Evolutionary conservation across 2,113 vertebrate genomes (phyloP).

Genomic region (Scolopax mira): DNA sequence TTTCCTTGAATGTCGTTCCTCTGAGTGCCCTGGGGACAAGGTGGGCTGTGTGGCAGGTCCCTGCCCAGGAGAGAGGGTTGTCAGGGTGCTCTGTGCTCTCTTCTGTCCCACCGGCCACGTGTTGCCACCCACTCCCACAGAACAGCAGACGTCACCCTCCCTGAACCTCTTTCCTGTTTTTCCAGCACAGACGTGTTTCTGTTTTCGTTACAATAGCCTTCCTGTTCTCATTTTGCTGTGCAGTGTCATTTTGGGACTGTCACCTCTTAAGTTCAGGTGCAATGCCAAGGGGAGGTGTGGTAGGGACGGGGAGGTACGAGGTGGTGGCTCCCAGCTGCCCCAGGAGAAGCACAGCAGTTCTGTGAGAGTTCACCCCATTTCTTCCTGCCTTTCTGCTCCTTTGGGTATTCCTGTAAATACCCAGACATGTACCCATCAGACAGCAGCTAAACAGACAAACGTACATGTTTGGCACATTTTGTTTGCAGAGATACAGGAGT

Average conservation of each 20-base stretch:
- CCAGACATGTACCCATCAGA: neutral
- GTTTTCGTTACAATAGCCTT: neutral
- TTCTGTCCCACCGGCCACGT: neutral
- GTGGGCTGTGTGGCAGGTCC: constrained; percentile 3
- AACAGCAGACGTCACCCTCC: neutral
- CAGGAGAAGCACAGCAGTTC: neutral
- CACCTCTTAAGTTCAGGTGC: neutral
- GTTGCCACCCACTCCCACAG: neutral
- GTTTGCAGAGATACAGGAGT: neutral
- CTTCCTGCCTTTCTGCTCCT: neutral
- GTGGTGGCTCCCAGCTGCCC: neutral
- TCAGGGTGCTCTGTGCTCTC: neutral
- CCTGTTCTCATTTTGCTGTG: neutral
- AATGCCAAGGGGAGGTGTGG: neutral
- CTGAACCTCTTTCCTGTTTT: neutral
- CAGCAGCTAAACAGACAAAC: neutral
- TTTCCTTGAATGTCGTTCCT: constrained; percentile 40
- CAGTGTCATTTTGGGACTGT: neutral
- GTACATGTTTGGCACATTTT: neutral
- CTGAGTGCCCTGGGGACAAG: constrained; percentile 18
- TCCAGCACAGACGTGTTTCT: neutral
- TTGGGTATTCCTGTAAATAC: neutral
- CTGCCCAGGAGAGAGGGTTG: neutral
- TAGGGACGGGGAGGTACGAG: neutral
- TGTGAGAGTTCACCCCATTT: neutral